These are phyloP conservation scores for Selene dorsalis DNA, from an alignment of 2,797 vertebrate species.

Conservation along the genomic window DNA sequence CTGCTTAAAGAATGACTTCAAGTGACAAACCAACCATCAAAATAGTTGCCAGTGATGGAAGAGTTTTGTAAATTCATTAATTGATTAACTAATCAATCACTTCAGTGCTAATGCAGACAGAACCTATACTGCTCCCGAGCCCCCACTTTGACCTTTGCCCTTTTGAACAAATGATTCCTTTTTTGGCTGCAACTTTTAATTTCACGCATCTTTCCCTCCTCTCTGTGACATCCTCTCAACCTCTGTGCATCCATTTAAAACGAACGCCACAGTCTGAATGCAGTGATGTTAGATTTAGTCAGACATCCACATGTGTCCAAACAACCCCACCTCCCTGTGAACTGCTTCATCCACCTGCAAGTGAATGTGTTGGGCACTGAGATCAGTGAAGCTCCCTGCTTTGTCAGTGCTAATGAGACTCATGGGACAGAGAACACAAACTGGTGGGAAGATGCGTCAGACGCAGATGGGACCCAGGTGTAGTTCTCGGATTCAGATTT, in stretches of 20 bases:
- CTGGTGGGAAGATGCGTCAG: constrained; percentile 9
- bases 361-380: constrained; percentile 21
- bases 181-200: not conserved
- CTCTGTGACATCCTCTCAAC: not conserved
- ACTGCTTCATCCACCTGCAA: constrained; percentile 27
- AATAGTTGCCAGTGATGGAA: not conserved
- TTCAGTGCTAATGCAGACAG: not conserved
- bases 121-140: not conserved
- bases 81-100: not conserved
- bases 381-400: constrained; percentile 24
- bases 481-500: constrained; percentile 15
- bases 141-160: not conserved
- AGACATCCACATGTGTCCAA: not conserved
- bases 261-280: not conserved
- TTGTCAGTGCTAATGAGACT: constrained; percentile 68
- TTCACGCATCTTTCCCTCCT: not conserved
- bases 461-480: constrained; percentile 6
- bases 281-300: not conserved
- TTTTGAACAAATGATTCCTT: not conserved
- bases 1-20: not conserved
- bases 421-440: constrained; percentile 52
- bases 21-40: not conserved
- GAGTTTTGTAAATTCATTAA: not conserved
- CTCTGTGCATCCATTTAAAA: not conserved
- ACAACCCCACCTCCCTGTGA: constrained; percentile 2